Percentiles rank a stretch among this genome's conserved stretches.
Conservation (phyloP, 2,113 vertebrate genomes). For the Rhizomys pruinosus region DNA sequence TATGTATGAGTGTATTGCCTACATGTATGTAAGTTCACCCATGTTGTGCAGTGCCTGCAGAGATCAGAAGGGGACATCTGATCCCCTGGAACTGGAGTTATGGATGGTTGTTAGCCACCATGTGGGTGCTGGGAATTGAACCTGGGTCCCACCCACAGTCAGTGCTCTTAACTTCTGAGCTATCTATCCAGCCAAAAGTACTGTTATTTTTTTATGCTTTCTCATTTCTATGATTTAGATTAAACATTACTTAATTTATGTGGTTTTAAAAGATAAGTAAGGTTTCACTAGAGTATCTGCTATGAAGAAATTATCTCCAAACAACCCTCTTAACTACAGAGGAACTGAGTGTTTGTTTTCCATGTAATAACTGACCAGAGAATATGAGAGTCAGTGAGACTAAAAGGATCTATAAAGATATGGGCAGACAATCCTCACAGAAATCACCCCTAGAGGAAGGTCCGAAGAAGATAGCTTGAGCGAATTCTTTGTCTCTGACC, state of each 20-base stretch:
- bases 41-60: too few species aligned
- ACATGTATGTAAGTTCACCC: too few species aligned
- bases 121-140: too few species aligned
- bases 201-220: constrained; percentile 43
- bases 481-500: neutral
- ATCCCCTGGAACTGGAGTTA: too few species aligned
- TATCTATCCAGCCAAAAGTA: too few species aligned
- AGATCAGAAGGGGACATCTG: too few species aligned
- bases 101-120: too few species aligned
- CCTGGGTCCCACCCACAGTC: too few species aligned
- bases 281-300: neutral
- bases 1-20: too few species aligned
- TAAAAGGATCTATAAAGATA: neutral
- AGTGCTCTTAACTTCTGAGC: too few species aligned
- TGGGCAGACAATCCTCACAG: neutral
- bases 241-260: constrained; percentile 22
- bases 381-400: neutral
- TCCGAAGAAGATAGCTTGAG: neutral
- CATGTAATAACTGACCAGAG: neutral
- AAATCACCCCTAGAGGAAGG: neutral
- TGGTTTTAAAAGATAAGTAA: neutral
- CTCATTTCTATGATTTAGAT: constrained; percentile 37
- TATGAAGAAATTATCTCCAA: neutral
- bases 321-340: neutral
- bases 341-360: neutral